Conservation (phyloP, 2,888 invertebrate species). For the Dasypolia templi region DNA sequence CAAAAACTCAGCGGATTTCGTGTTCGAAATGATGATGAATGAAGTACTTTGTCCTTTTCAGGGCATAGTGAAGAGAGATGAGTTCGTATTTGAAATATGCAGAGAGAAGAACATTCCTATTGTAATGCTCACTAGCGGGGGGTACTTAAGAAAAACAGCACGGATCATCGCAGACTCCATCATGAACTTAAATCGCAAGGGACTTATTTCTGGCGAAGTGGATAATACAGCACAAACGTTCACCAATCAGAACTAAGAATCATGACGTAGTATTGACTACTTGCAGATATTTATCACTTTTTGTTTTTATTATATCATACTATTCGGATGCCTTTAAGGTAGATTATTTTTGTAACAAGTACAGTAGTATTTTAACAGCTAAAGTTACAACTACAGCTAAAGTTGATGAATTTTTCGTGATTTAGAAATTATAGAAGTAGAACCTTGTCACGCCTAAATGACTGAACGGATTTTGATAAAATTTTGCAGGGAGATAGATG, state of each 20-base stretch:
- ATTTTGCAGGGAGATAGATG: too few relatives aligned
- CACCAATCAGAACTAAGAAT: not conserved
- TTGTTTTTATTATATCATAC: not conserved
- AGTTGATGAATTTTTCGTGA: too few relatives aligned
- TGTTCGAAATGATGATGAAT: not conserved
- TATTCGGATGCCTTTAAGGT: not conserved
- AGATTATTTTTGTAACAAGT: not conserved
- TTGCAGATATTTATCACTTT: not conserved
- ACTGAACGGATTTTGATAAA: too few relatives aligned
- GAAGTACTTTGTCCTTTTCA: conserved; percentile 78
- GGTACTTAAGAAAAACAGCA: conserved; percentile 95
- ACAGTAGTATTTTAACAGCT: not conserved
- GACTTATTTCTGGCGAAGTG: conserved; percentile 84
- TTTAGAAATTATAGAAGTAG: not conserved
- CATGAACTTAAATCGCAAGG: conserved; percentile 92
- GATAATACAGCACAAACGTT: conserved; percentile 5
- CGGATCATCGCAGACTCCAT: conserved; percentile 96
- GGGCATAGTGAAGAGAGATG: conserved; percentile 96
- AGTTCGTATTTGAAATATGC: conserved; percentile 94
- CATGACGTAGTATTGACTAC: not conserved
- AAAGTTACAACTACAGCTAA: too few relatives aligned
- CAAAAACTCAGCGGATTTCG: not conserved
- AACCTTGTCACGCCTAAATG: too few relatives aligned
- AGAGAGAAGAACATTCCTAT: conserved; percentile 92
- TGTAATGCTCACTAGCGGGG: conserved; percentile 97